Percentiles rank a stretch among this genome's conserved stretches.
Conservation (phyloP, 2,888 invertebrate genomes). For the Tromatobia lineatoria region DNA sequence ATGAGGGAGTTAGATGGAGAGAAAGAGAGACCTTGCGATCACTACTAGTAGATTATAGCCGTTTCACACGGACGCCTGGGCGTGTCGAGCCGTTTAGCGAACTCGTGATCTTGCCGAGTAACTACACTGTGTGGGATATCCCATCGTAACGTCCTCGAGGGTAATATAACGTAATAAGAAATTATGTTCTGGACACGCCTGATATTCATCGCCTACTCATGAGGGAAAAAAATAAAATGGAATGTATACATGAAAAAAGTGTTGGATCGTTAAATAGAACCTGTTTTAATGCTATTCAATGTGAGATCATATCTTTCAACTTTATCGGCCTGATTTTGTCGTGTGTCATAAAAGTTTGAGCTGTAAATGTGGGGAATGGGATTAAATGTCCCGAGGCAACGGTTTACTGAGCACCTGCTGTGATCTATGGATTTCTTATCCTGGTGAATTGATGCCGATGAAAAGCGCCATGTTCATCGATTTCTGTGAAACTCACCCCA, state of each 20-base stretch:
- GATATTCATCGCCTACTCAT: slow-evolving; percentile 39
- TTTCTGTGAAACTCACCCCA: too few relatives aligned
- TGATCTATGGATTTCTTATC: too few relatives aligned
- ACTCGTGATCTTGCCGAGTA: slow-evolving; percentile 61
- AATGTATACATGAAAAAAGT: slow-evolving; percentile 1
- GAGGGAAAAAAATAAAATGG: background rate
- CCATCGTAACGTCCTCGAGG: slow-evolving; percentile 43
- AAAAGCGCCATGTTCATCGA: too few relatives aligned
- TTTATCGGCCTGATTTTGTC: background rate
- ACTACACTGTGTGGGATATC: slow-evolving; percentile 43
- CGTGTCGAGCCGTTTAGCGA: slow-evolving; percentile 70
- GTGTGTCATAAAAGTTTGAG: background rate
- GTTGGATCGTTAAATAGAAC: background rate
- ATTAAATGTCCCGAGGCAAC: background rate
- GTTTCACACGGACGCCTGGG: slow-evolving; percentile 72
- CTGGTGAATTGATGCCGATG: too few relatives aligned
- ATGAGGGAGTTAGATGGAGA: slow-evolving; percentile 34
- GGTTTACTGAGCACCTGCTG: too few relatives aligned
- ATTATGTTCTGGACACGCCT: slow-evolving; percentile 57
- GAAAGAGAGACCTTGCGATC: slow-evolving; percentile 53
- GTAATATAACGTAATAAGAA: slow-evolving; percentile 58
- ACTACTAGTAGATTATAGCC: slow-evolving; percentile 67
- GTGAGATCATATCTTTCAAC: background rate
- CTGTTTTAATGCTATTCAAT: background rate
- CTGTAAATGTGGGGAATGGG: background rate